Base-by-base conservation (phyloP, 2,888 invertebrate genomes). In the Cryptus viduatorius region DNA sequence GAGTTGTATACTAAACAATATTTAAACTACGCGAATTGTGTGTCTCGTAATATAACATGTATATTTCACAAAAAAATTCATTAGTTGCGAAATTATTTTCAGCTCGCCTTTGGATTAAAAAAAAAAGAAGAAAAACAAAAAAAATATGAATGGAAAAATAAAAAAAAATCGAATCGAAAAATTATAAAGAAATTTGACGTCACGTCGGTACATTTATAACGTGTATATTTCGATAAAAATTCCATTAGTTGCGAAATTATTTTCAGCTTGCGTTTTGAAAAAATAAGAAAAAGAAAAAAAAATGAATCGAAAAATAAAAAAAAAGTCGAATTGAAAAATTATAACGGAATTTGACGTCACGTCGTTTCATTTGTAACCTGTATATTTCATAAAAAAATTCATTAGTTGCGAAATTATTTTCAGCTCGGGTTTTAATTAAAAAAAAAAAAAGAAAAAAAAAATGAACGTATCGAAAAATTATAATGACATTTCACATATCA, bases 401-500 rank as follows among this genome's bases (percentile, higher is more conserved):
- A 24, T 24, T 48, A 61, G 48, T 14, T 7, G 37, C 31, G 69
- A 78, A 7, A 59, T 19, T 14, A 53, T 77, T 77, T 67, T 14
- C 24, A 24, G 42, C 37, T 67, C 29, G 53, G 16, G 78, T 69
- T 61, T 59, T 61, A 59, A 69, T 69, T 61, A 8, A 42, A 69
- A 46, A 12, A n/a, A 59, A 64, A 19, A 67, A 10, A 44, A 56
- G 24, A 67, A 77, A 56, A 16, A 16, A 61, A 64, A 24, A 24
- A 24, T 2, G 24, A 24, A 24, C 24, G 24, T 0, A 2, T 24
- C 24, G 24, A 24, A 24, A 24, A 24, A 24, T 24, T 24, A 24
- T 24, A 24, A 24, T 3, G 24, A 24, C 1, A 59, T 84, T 78
- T 69, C 46, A 84, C 81, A 84, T 81, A 84, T 84, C 84, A 75